A percentile compares a stretch with the other conserved stretches of the same genome.
phyloP scores from a whole-genome alignment of 1,140 invertebrate genomes.

The Drosophila insularis region DNA sequence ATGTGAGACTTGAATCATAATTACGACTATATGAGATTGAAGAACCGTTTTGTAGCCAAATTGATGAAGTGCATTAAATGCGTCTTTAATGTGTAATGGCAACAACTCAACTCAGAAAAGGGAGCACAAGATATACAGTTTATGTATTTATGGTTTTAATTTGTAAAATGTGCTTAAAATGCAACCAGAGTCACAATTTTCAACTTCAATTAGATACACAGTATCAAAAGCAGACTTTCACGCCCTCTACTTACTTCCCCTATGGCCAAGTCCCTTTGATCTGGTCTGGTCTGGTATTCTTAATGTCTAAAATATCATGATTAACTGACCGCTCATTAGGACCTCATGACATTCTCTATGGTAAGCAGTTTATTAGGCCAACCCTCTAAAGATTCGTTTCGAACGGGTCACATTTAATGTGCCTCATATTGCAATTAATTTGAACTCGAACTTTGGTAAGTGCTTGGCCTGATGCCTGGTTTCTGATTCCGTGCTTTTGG shows the following conservation, averaged over 20 bases:
- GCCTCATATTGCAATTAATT: constrained; percentile 77
- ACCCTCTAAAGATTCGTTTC: constrained; percentile 1
- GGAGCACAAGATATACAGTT: no score
- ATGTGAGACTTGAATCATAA: not conserved
- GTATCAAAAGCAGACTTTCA: constrained; percentile 21
- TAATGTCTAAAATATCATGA: constrained; percentile 60
- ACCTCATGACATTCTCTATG: constrained; percentile 48
- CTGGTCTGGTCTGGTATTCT: not conserved
- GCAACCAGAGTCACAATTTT: constrained; percentile 8
- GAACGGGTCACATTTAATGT: constrained; percentile 69
- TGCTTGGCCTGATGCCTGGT: constrained; percentile 29
- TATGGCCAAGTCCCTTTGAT: not conserved
- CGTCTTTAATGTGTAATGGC: constrained; percentile 60
- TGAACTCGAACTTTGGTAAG: constrained; percentile 60
- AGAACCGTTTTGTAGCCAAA: constrained; percentile 40
- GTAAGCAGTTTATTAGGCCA: not conserved
- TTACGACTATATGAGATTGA: constrained; percentile 29
- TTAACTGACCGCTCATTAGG: constrained; percentile 75
- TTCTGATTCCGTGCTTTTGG: not conserved
- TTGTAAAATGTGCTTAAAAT: constrained; percentile 53
- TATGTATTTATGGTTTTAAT: constrained; percentile 46
- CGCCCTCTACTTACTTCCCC: not conserved
- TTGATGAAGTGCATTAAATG: constrained; percentile 75
- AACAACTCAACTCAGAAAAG: no score
- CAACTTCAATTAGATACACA: constrained; percentile 12